Evolutionary conservation across 2,888 invertebrate genomes (phyloP).

Genomic region (Dorcus parallelipipedus): DNA sequence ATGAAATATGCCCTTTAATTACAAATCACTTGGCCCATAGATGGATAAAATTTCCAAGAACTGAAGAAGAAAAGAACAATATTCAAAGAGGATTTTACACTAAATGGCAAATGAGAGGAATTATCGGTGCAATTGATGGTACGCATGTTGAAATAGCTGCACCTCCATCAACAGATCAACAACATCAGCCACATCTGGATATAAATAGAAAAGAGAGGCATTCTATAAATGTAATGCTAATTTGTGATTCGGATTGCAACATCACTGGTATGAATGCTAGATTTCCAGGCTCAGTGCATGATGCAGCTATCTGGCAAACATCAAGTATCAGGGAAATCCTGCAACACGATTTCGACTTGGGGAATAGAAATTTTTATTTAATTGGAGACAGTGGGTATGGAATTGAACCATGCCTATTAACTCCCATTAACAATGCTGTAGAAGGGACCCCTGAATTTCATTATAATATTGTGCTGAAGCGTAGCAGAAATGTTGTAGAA

Average conservation of each 20-base stretch:
- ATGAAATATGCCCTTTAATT: too few species aligned
- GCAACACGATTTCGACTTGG: conserved; percentile 2
- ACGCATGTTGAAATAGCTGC: conserved; percentile 10
- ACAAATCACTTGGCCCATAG: too few species aligned
- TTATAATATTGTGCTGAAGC: conserved; percentile 22
- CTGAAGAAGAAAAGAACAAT: neutral
- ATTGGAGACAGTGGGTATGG: conserved; percentile 30
- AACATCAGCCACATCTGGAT: conserved; percentile 13
- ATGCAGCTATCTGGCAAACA: conserved; percentile 17
- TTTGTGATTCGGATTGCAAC: neutral
- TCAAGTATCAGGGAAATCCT: conserved; percentile 8
- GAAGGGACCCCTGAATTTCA: conserved; percentile 18
- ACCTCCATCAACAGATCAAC: conserved; percentile 6
- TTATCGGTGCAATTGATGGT: conserved; percentile 10
- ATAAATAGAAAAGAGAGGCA: conserved; percentile 18
- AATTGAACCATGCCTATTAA: conserved; percentile 19
- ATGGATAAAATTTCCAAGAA: neutral
- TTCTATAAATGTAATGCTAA: conserved; percentile 9
- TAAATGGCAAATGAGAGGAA: neutral
- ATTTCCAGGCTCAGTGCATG: conserved; percentile 9
- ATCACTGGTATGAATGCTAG: too few species aligned
- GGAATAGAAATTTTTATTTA: neutral
- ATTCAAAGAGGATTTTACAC: neutral
- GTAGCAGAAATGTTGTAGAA: conserved; percentile 26
- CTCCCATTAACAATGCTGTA: conserved; percentile 22